A percentile compares a stretch with the other conserved stretches of the same genome.
Conservation (phyloP, 2,888 invertebrate genomes). For the Epinotia bilunana region DNA sequence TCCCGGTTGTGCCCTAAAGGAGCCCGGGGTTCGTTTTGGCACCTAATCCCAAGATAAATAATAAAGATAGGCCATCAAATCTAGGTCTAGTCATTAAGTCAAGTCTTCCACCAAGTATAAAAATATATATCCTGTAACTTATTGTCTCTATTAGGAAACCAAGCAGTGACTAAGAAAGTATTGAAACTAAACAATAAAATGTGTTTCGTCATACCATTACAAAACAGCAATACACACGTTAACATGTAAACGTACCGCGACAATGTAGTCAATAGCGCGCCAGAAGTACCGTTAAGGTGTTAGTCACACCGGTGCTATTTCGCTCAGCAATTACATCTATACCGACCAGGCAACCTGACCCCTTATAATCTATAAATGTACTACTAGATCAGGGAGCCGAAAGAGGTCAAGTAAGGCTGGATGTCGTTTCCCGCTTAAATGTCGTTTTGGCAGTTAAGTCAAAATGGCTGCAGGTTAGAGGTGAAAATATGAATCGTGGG, state of each 20-base stretch:
- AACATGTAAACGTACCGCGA: constrained; percentile 45
- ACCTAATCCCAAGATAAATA: background rate
- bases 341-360: constrained; percentile 58
- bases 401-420: constrained; percentile 58
- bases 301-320: constrained; percentile 71
- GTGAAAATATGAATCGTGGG: constrained; percentile 75
- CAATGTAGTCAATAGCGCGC: constrained; percentile 51
- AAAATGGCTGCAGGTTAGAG: constrained; percentile 70
- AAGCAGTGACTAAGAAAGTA: constrained; percentile 19
- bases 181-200: constrained; percentile 14
- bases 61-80: too few species aligned
- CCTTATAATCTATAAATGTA: constrained; percentile 29
- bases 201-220: constrained; percentile 36
- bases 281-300: constrained; percentile 69
- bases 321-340: constrained; percentile 67
- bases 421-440: constrained; percentile 55
- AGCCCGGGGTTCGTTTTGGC: too few species aligned
- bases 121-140: background rate
- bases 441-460: constrained; percentile 75
- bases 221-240: constrained; percentile 41
- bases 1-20: too few species aligned
- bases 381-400: constrained; percentile 27
- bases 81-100: background rate
- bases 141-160: background rate
- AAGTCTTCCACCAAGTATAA: background rate